Evolutionary conservation across 2,113 vertebrate genomes (phyloP), one percentile per base, ranked within the genome.

Genomic region (Pundamilia nyererei): DNA sequence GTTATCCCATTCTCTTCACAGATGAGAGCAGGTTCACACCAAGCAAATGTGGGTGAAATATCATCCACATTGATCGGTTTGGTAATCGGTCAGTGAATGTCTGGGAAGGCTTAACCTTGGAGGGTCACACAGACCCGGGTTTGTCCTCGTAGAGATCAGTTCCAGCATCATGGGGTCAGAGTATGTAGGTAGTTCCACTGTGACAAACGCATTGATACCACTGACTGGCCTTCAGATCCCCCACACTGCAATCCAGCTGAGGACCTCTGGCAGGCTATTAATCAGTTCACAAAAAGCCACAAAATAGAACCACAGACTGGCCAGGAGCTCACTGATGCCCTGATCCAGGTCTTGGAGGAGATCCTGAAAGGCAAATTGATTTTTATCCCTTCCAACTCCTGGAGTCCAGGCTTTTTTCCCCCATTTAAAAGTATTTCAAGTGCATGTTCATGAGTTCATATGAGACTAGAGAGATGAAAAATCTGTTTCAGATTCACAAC

Each of bases 31-130:
- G 31, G 9, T 62, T 62, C 60, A 35, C 17, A 65, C 31, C 17
- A n/a, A n/a, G 60, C 17, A 40, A 0, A 40, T 65, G 19, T 24
- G 7, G n/a, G 38, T 42, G 38, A 24, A 70, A 70, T 14, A 24
- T 65, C 17, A 38, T 3, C 65, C 35, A 70, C 0, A 0, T 14
- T 9, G 35, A 24, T 5, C 0, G 3, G 35, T 70, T 70, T 70
- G 65, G 65, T 42, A 70, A 9, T 70, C 1, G 0, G 7, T 42
- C 12, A 70, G 35, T 24, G 38, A 9, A 15, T 40, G 12, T 26
- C 12, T 26, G 65, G 65, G 13, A 15, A 70, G 21, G 0, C 12
- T 3, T 70, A 45, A 6, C n/a, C 38, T 24, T 0, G 0, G 38
- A 45, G 65, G n/a, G 13, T 72, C 38, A 26, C 38, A 45, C 38